Conservation (phyloP, 2,888 invertebrate species). For the Philopedon plagiatum region DNA sequence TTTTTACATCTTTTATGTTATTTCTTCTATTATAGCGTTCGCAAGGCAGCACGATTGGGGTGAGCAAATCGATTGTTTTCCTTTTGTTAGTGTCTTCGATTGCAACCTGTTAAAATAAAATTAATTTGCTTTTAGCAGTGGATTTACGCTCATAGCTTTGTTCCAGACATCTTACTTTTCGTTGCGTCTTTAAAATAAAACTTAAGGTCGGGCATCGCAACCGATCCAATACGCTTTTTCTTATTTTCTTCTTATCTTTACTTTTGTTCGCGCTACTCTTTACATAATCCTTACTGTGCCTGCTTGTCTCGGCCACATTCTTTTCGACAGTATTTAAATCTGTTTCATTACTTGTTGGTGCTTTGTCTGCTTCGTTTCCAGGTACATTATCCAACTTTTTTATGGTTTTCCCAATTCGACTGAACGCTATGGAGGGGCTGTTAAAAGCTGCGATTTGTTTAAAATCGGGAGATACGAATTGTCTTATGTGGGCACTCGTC, state of each 20-base stretch:
- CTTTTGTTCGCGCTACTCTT: not conserved
- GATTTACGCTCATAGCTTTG: not conserved
- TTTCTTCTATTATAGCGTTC: slow-evolving; percentile 39
- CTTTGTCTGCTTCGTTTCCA: not conserved
- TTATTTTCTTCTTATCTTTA: slow-evolving; percentile 13
- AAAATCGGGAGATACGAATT: slow-evolving; percentile 57
- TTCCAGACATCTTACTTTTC: slow-evolving; percentile 5
- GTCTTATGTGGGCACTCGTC: slow-evolving; percentile 56
- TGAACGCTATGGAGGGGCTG: slow-evolving; percentile 26
- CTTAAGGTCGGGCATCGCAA: slow-evolving; percentile 37
- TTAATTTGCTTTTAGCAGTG: no score
- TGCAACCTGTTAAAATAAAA: not conserved
- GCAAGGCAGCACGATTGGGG: slow-evolving; percentile 3
- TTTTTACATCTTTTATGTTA: not conserved
- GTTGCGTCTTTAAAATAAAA: slow-evolving; percentile 36
- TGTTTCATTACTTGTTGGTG: not conserved
- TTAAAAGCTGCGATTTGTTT: slow-evolving; percentile 43
- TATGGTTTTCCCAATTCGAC: not conserved
- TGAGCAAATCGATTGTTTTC: not conserved
- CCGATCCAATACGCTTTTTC: slow-evolving; percentile 15
- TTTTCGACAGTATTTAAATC: not conserved
- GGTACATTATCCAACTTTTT: not conserved
- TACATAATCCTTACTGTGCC: not conserved
- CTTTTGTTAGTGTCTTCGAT: not conserved
- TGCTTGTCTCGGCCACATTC: not conserved